Evolutionary conservation across 1,140 invertebrate species (phyloP).

Genomic region (Ceratosolen fusciceps): DNA sequence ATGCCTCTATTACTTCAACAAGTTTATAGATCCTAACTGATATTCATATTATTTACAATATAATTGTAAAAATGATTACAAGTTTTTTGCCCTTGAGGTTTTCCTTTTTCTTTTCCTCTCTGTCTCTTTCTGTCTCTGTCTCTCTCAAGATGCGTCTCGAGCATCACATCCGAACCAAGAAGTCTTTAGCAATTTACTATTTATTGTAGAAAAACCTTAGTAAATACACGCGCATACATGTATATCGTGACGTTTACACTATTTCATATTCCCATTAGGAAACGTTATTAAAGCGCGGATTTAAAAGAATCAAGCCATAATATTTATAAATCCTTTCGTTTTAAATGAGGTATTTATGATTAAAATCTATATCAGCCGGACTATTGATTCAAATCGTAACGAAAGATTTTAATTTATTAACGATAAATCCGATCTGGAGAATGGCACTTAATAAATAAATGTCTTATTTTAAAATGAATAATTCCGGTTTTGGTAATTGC

Average conservation of each 20-base stretch:
- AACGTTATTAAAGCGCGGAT: not conserved
- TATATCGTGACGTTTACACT: not conserved
- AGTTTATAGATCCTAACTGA: not conserved
- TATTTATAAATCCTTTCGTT: not conserved
- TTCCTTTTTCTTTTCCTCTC: too few relatives aligned
- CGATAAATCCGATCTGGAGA: not conserved
- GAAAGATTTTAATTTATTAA: slow-evolving; percentile 7
- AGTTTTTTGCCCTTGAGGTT: too few relatives aligned
- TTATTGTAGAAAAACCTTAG: not conserved
- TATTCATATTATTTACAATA: not conserved
- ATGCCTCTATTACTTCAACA: not conserved
- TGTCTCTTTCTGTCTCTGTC: too few relatives aligned
- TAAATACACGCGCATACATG: not conserved
- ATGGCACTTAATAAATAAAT: not conserved
- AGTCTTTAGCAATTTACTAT: not conserved
- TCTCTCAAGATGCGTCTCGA: too few relatives aligned
- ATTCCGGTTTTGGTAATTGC: not conserved
- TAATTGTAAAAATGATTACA: not conserved
- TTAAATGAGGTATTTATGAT: not conserved
- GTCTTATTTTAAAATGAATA: not conserved
- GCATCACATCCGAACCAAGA: not conserved
- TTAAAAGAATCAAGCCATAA: not conserved
- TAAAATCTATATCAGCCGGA: not conserved
- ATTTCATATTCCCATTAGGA: not conserved
- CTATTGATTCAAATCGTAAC: not conserved